Percentiles rank a stretch among this genome's conserved stretches.
Conservation (phyloP, 2,797 vertebrate genomes). For the Pampus argenteus region DNA sequence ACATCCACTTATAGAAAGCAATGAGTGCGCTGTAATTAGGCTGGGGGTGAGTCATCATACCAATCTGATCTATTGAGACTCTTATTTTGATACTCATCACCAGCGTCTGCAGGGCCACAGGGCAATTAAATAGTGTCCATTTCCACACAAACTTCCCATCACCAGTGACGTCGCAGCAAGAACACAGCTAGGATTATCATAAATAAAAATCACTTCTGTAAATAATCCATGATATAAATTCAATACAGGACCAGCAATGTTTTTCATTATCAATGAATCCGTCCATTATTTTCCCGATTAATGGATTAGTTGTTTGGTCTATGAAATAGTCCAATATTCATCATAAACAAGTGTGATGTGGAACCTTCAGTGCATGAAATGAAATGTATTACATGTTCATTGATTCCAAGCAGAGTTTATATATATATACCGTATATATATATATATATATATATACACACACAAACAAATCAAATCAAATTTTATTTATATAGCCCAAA, state of each 20-base stretch:
- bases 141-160: background rate
- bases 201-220: background rate
- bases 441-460: too few relatives aligned
- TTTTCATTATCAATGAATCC: background rate
- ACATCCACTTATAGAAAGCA: slow-evolving; percentile 49
- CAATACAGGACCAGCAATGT: too few relatives aligned
- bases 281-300: background rate
- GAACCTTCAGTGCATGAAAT: too few relatives aligned
- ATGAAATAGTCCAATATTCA: too few relatives aligned
- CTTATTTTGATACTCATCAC: slow-evolving; percentile 39
- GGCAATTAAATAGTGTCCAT: too few relatives aligned
- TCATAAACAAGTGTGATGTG: too few relatives aligned
- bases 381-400: too few relatives aligned
- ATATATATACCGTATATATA: too few relatives aligned
- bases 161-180: background rate
- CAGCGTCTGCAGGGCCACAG: slow-evolving; percentile 9
- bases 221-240: background rate
- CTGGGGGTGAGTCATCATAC: slow-evolving; percentile 55
- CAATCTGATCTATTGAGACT: slow-evolving; percentile 39
- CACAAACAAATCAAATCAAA: too few relatives aligned
- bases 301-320: background rate
- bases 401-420: too few relatives aligned
- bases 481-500: too few relatives aligned
- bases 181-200: background rate
- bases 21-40: slow-evolving; percentile 47